A percentile compares a stretch with the other conserved stretches of the same genome.
Evolutionary conservation across 2,113 vertebrate genomes (phyloP).

Genomic region (Ammodramus savannarum): DNA sequence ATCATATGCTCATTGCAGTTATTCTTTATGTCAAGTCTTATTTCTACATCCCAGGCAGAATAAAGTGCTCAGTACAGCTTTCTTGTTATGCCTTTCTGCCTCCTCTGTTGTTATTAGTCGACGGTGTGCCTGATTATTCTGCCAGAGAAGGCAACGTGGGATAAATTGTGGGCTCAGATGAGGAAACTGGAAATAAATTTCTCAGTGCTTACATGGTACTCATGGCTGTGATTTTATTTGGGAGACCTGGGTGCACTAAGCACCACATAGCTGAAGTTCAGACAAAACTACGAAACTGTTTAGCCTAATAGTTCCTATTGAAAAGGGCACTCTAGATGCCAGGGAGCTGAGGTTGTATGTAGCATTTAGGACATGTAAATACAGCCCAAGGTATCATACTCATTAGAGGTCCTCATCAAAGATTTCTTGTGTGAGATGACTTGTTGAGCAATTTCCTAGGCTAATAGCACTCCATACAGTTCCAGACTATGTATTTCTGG

Average conservation of each 20-base stretch:
- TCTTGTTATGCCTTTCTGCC: neutral
- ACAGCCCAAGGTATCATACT: neutral
- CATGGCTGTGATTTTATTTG: neutral
- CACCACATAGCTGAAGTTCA: neutral
- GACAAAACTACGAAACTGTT: neutral
- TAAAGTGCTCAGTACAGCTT: neutral
- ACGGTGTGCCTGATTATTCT: neutral
- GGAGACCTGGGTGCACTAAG: neutral
- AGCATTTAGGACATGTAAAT: neutral
- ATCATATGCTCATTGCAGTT: slow-evolving; percentile 39
- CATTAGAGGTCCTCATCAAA: neutral
- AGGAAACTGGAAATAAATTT: neutral
- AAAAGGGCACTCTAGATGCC: neutral
- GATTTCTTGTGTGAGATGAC: neutral
- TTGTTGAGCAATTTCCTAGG: neutral
- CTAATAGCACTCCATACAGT: neutral
- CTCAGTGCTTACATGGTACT: neutral
- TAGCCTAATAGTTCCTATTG: neutral
- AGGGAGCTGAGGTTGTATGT: neutral
- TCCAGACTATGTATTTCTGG: neutral
- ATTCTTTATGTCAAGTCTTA: slow-evolving; percentile 30
- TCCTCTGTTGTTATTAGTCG: slow-evolving; percentile 20
- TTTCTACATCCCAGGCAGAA: slow-evolving; percentile 17
- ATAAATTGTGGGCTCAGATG: neutral
- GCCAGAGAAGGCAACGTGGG: neutral